phyloP scores from a whole-genome alignment of 2,888 invertebrate genomes.

The Scrobipalpa atriplicella region DNA sequence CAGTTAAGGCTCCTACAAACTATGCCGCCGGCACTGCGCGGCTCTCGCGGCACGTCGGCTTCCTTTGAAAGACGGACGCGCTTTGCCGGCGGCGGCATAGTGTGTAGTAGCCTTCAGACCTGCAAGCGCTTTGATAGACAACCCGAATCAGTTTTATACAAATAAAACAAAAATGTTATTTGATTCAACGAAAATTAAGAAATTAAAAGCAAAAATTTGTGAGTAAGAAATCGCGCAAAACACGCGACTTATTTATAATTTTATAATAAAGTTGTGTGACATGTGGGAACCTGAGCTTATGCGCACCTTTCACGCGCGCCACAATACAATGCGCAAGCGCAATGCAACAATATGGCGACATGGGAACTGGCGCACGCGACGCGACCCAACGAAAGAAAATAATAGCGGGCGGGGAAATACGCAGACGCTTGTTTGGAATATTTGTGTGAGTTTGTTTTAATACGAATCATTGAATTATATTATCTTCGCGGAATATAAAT shows the following conservation, averaged over 20 bases:
- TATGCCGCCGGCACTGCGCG: too few species aligned
- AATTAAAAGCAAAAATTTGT: not conserved
- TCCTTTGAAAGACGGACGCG: too few species aligned
- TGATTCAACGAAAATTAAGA: too few species aligned
- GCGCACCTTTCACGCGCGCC: constrained; percentile 6
- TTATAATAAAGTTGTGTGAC: not conserved
- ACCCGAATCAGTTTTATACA: too few species aligned
- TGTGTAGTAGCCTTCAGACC: too few species aligned
- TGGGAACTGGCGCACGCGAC: constrained; percentile 43
- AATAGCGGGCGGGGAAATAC: constrained; percentile 6
- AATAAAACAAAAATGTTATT: too few species aligned
- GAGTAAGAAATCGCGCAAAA: not conserved
- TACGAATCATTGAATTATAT: too few species aligned
- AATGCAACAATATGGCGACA: constrained; percentile 32
- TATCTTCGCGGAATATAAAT: too few species aligned
- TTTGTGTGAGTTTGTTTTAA: not conserved
- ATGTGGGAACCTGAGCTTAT: constrained; percentile 4
- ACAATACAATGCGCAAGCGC: not conserved
- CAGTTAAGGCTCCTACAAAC: too few species aligned
- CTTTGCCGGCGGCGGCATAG: too few species aligned
- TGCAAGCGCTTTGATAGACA: too few species aligned
- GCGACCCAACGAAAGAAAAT: constrained; percentile 31
- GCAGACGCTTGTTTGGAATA: not conserved
- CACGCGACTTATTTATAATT: not conserved
- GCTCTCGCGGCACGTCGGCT: too few species aligned